Conservation (phyloP, 2,113 vertebrate genomes). For the Aleadryas rufinucha region DNA sequence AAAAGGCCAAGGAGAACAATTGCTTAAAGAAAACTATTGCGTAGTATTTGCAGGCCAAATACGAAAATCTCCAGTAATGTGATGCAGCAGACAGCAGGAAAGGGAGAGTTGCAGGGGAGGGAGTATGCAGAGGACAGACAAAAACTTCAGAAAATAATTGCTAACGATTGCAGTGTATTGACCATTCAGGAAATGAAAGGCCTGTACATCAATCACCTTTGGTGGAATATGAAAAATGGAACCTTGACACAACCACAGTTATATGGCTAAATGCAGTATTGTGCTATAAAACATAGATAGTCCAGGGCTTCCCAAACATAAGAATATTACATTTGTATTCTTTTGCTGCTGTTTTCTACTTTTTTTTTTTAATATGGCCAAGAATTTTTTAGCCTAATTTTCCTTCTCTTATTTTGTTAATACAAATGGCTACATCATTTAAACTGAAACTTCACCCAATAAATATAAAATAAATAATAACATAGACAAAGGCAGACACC, state of each 20-base stretch:
- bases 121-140: neutral
- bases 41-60: neutral
- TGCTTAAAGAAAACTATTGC: neutral
- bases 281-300: neutral
- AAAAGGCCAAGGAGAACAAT: neutral
- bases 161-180: neutral
- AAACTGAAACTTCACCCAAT: neutral
- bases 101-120: accelerated
- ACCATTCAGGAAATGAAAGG: neutral
- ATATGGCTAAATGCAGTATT: neutral
- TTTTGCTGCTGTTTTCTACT: accelerated
- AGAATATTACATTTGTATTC: neutral
- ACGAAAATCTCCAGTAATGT: neutral
- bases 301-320: neutral
- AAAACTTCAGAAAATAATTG: neutral
- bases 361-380: neutral
- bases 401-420: neutral
- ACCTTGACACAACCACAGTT: neutral
- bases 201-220: neutral
- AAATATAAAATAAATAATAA: neutral
- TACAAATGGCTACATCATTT: neutral
- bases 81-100: neutral
- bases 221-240: neutral
- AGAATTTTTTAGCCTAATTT: neutral
- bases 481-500: accelerated